phyloP scores from a whole-genome alignment of 2,888 invertebrate genomes.

The Physocephala rufipes region DNA sequence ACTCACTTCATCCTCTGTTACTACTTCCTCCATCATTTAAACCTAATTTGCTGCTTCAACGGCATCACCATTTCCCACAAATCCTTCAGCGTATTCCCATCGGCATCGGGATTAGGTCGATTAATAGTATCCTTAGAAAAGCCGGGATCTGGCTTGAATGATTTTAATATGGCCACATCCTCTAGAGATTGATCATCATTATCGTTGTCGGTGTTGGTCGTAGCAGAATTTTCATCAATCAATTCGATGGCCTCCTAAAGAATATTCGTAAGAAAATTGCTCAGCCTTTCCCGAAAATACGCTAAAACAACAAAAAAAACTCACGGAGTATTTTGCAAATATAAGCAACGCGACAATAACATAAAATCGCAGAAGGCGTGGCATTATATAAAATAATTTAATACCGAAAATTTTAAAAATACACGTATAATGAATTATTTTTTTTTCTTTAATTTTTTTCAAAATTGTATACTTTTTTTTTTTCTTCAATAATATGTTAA shows the following conservation, averaged over 20 bases:
- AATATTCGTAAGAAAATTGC: not conserved
- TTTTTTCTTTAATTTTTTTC: not conserved
- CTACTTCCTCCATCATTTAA: not conserved
- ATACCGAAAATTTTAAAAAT: not conserved
- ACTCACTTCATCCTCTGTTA: not conserved
- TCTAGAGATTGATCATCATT: conserved; percentile 23
- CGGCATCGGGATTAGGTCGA: conserved; percentile 39
- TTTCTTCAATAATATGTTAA: not conserved
- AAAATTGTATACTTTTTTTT: not conserved
- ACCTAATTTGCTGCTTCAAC: not conserved
- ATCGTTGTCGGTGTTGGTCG: conserved; percentile 24
- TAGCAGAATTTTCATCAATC: conserved; percentile 22
- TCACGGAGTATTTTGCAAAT: conserved; percentile 9
- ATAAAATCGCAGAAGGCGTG: not conserved
- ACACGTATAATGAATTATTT: not conserved
- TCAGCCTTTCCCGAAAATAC: not conserved
- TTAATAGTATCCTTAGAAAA: conserved; percentile 33
- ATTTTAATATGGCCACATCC: conserved; percentile 35
- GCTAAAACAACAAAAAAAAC: not conserved
- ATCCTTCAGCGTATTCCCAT: conserved; percentile 44
- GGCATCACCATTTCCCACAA: conserved; percentile 46
- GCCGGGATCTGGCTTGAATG: conserved; percentile 33
- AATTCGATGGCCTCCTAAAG: conserved; percentile 33
- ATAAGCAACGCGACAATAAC: conserved; percentile 6
- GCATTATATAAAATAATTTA: conserved; percentile 4